Evolutionary conservation across 2,888 invertebrate species (phyloP).

Genomic region (Stenurella melanura): DNA sequence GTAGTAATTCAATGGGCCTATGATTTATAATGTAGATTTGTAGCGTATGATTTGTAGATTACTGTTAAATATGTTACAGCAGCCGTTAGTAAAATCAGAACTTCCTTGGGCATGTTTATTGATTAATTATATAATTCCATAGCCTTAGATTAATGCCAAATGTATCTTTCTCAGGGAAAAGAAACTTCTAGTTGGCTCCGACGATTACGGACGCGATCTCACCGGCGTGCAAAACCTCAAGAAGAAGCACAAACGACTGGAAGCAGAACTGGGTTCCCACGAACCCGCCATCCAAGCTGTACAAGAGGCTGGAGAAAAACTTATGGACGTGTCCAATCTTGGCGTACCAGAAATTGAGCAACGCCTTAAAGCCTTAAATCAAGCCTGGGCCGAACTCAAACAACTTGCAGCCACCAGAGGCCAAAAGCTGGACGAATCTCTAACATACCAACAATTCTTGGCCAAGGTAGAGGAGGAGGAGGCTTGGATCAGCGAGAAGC

Average conservation of each 20-base stretch:
- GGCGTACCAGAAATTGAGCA: constrained; percentile 95
- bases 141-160: too few relatives aligned
- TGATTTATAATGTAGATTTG: too few relatives aligned
- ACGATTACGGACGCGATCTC: constrained; percentile 98
- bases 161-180: constrained; percentile 83
- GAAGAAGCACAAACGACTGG: constrained; percentile 99
- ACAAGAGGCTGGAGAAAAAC: constrained; percentile 90
- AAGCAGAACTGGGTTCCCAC: constrained; percentile 97
- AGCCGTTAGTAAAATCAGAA: too few relatives aligned
- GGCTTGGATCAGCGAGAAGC: constrained; percentile 98
- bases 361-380: constrained; percentile 87
- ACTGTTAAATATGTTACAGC: too few relatives aligned
- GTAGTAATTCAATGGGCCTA: too few relatives aligned
- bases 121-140: too few relatives aligned
- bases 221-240: constrained; percentile 98
- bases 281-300: constrained; percentile 98
- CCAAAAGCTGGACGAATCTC: constrained; percentile 96
- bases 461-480: constrained; percentile 99
- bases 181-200: constrained; percentile 96
- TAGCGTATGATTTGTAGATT: too few relatives aligned
- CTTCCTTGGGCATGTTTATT: too few relatives aligned
- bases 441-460: constrained; percentile 97
- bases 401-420: constrained; percentile 91
- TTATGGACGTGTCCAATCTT: constrained; percentile 95
- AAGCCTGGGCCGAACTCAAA: constrained; percentile 96